Base-by-base conservation (phyloP, 2,797 vertebrate species). In the Lepilemur septentrionalis region DNA sequence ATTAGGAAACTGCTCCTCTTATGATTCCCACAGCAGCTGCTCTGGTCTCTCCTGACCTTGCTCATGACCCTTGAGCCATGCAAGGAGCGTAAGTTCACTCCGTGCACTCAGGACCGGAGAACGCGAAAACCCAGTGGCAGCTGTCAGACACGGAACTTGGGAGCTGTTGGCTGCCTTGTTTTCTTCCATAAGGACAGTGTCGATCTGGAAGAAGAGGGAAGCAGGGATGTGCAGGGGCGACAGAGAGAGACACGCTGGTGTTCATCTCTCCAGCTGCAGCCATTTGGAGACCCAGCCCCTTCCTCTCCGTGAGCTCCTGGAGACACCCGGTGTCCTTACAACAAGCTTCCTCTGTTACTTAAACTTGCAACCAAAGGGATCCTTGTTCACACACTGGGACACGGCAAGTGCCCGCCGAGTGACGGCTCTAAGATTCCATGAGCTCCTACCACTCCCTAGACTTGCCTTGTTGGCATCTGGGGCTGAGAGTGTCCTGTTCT, bases 401-500 rank as follows among this genome's bases (percentile, higher is more conserved):
- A 0, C 0, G 15, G 67, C 70, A 30, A 50, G 61, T 69, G 22
- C 61, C 14, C 41, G 4, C 2, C 0, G 25, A 59, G 25, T 17
- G 41, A 14, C 63, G 15, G 32, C 70, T 73, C 18, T 61, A 20
- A 85, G 81, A 18, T 65, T 81, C 90, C 50, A 22, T n/a, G 23
- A 13, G 75, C 38, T 79, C 79, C 89, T 14, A 52, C 80, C 70
- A 5, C 9, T 23, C 46, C 89, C 88, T 12, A 7, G n/a, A 28
- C 76, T 61, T 46, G 63, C 30, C 35, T 76, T 57, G 69, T 63
- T 52, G 70, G 95, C 2, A 0, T 48, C 78, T n/a, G 67, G 73
- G 88, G 63, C 83, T 0, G 59, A 65, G 79, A 87, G 32, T 17
- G 46, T 93, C 95, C 94, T 95, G 80, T 69, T 95, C 94, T 85